Evolutionary conservation across 2,888 invertebrate genomes (phyloP), one percentile per base, ranked within the genome.

Genomic region (Andrena dorsata): DNA sequence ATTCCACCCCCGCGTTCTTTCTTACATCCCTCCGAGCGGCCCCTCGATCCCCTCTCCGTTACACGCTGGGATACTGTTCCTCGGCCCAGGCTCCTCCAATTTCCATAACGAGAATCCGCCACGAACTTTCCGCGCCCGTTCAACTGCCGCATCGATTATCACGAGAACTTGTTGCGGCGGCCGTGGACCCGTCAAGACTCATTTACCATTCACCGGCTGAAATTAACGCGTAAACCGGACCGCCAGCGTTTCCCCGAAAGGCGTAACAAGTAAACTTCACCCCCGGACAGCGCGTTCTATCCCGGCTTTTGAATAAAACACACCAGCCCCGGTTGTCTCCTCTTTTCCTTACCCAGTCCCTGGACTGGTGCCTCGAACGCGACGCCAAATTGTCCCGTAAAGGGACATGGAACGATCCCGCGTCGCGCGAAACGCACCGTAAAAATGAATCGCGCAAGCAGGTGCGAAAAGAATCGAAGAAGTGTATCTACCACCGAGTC

Each of bases 71-170:
- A 63, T 72, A 51, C 64, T 80, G 79, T 77, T 83, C 82, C 85
- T 86, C 82, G 80, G 86, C 70, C 13, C 13, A 60, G 66, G 80
- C 66, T 70, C 85, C 78, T 86, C 76, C 90, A 90, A 90, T 91
- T 90, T 88, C 85, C 86, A 85, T 91, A 91, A 92, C 89, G 90
- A 92, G 90, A 89, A 88, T 86, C 86, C 86, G 61, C 60, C 63
- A 5, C 13, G 58, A 75, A 75, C 16, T 82, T 75, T 72, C 74
- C 77, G 70, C 66, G 73, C 20, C 35, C 74, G 76, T 82, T 76
- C 82, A 82, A 61, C 76, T 66, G 80, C 70, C 75, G 80, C 83
- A 64, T 78, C 78, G 83, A 82, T 81, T 76, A 81, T 65, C 76
- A 49, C 76, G 72, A 56, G 26, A 61, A 82, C 82, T 82, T 80